Evolutionary conservation across 2,888 invertebrate genomes (phyloP).

Genomic region (Cinara cedri): DNA sequence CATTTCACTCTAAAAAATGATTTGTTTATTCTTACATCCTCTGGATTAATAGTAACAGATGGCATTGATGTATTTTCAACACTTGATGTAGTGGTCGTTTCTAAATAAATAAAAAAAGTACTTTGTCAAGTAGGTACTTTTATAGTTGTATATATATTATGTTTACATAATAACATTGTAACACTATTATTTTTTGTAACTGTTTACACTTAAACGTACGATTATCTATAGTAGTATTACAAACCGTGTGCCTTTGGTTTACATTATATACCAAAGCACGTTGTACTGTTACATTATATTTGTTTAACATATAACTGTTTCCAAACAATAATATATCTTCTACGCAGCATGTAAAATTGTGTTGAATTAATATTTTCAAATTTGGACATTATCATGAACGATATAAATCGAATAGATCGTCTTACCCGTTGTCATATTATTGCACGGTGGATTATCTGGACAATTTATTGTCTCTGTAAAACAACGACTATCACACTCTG

Average conservation of each 20-base stretch:
- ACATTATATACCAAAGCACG: background rate
- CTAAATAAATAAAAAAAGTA: constrained; percentile 13
- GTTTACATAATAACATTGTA: background rate
- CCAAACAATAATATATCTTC: constrained; percentile 32
- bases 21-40: constrained; percentile 30
- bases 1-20: too few species aligned
- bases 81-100: constrained; percentile 4
- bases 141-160: too few species aligned
- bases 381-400: background rate
- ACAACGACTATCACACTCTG: constrained; percentile 28
- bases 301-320: constrained; percentile 44
- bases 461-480: constrained; percentile 44
- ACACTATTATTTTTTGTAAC: background rate
- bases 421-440: constrained; percentile 18
- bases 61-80: constrained; percentile 18
- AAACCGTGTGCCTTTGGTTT: background rate
- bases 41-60: constrained; percentile 27
- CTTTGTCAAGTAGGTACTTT: background rate
- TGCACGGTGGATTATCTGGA: constrained; percentile 38
- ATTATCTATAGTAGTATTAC: constrained; percentile 1
- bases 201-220: constrained; percentile 31
- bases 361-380: background rate
- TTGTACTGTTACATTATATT: constrained; percentile 48
- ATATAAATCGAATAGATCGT: background rate
- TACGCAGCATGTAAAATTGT: constrained; percentile 40